Base-by-base conservation (phyloP, 2,888 invertebrate species). In the Drosophila birchii region DNA sequence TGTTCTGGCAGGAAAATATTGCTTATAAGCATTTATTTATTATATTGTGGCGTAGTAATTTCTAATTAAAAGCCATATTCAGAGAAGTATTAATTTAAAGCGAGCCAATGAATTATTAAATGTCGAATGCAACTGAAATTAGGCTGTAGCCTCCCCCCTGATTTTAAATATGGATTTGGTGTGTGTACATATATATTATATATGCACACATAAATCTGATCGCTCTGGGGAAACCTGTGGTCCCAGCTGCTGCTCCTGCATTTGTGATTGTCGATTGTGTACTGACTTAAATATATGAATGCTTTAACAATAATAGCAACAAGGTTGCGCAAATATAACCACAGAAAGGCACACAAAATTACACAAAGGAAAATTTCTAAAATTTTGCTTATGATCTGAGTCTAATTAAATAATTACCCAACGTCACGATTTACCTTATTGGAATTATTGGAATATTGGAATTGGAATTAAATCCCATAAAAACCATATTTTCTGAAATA, bases 11-110 rank as follows among this genome's bases (percentile, higher is more conserved):
- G n/a, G 11, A 23, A 32, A 69, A 56, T 20, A 20, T 36, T 49
- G n/a, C 41, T 47, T 69, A 36, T 64, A n/a, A 36, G n/a, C n/a
- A 64, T 64, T 51, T 51, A 66, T 68, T 67, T 41, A 55, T 69
- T 32, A 55, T 20, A 41, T 29, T 55, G 34, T 9, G 34, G 5
- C 11, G n/a, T 36, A n/a, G 6, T 49, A 32, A 11, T 70, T 47
- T 70, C 39, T 56, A 41, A 68, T 68, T 70, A 70, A 56, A 23
- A 20, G 47, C 16, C 39, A 11, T 12, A 36, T 47, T 23, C 8
- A 51, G 20, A 29, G 14, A 29, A n/a, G 20, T 39, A 63, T 49
- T 39, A 26, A n/a, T 20, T 16, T 44, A 36, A 45, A 26, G 39
- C 16, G 47, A 5, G 18, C 34, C 32, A 45, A 68, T 68, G 12